Base-by-base conservation (phyloP, 2,888 invertebrate genomes). In the Cryptocheilus praepositus region DNA sequence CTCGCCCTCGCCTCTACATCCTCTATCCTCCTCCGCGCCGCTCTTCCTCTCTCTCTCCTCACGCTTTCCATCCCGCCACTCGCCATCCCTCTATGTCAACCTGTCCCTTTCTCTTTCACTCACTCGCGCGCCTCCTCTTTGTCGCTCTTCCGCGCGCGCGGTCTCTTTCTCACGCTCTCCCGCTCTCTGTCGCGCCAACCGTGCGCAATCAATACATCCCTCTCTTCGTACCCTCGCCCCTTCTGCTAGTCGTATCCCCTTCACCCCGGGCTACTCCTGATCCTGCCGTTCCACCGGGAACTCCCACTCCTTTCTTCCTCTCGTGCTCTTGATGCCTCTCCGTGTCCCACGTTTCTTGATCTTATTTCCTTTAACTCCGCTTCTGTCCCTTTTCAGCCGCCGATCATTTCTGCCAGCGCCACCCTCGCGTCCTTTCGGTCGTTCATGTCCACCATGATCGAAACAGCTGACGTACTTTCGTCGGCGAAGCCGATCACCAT, bases 171-270 rank as follows among this genome's bases (percentile, higher is more conserved):
- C 51, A 18, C 53, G 19, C 49, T 16, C 52, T 61, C 66, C 22
- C 45, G 28, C 74, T 80, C 81, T 71, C 77, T 69, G 81, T 80
- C 75, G 78, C 79, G 76, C 79, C 67, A 82, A 81, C 83, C 74
- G 71, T 79, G 80, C 81, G 83, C 85, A 87, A 86, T 86, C 87
- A 86, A 86, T 86, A 86, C 85, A 74, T 81, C 82, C 83, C 79
- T 74, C 81, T 76, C 78, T 59, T 61, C 49, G 57, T 16, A 57
- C 71, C 67, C 65, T 60, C 61, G 60, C 46, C 74, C 64, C 73
- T 74, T 71, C 74, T 63, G 62, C 60, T 56, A 56, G 61, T 66
- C 58, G 57, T 63, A 65, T 63, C 60, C 70, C 56, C 64, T 56
- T 63, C 67, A 57, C 72, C 69, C 46, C 44, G 51, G 58, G 55